Base-by-base conservation (phyloP, 2,888 invertebrate species). In the Drosophila niveifrons region DNA sequence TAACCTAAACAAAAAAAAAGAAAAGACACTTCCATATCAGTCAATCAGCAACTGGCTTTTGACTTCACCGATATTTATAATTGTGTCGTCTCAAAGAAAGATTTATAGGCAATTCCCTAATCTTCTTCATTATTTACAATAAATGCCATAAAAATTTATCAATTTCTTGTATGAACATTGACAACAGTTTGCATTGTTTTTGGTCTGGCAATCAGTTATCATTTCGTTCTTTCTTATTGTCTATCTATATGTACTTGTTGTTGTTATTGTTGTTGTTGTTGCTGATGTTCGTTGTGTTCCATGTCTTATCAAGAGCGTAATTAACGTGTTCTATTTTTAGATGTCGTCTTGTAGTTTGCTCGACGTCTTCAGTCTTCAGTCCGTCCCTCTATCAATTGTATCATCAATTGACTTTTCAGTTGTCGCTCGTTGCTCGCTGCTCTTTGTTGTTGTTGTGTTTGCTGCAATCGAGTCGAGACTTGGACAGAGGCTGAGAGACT, bases 321-420 rank as follows among this genome's bases (percentile, higher is more conserved):
- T 82, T 82, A 84, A 82, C 82, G 72, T 84, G 75, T 72, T 84
- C 84, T 81, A 81, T 84, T 84, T 81, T 72, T 83, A 84, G 80
- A 77, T 62, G 62, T 58, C 82, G 80, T 73, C 78, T 75, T 73
- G 66, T 75, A 66, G 78, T 61, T 56, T 51, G 9, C 66, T 53
- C 51, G 18, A 53, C 57, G 51, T 47, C 31, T 57, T 56, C 57
- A 48, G 51, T 47, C 31, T 57, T 56, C 57, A 48, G 65, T 39
- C 47, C 67, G 65, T 39, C 47, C 67, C 69, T 78, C 73, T 69
- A 84, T 82, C 82, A 82, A 82, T 82, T 82, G 82, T 78, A 84
- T 81, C 82, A 76, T 81, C 82, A 82, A 84, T 82, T 81, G 82
- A 81, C 85, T 82, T 74, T 81, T 75, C 66, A 66, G 66, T 59